A percentile compares a stretch with the other conserved stretches of the same genome.
These are phyloP conservation scores for Sula dactylatra DNA, from an alignment of 2,113 vertebrate genomes.

Conservation along the genomic window DNA sequence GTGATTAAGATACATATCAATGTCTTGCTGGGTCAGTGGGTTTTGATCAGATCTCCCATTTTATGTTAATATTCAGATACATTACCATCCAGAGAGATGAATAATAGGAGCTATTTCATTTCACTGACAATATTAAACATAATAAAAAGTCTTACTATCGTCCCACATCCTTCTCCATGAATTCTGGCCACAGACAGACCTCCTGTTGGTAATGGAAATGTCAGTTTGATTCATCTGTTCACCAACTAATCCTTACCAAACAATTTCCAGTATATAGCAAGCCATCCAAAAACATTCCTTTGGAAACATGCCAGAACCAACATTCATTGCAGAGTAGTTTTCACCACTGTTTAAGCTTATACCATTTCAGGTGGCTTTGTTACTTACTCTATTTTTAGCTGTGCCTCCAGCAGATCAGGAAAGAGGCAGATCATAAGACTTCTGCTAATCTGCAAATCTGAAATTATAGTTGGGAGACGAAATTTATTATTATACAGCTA, in stretches of 20 bases:
- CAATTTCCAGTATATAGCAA: background rate
- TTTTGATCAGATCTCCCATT: conserved; percentile 30
- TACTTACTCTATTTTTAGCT: conserved; percentile 43
- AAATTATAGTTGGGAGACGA: background rate
- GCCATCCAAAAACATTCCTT: background rate
- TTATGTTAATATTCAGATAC: conserved; percentile 27
- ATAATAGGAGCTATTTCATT: conserved; percentile 42
- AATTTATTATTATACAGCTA: conserved; percentile 8
- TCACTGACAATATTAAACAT: conserved; percentile 55
- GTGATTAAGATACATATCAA: background rate
- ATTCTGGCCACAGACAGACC: conserved; percentile 11
- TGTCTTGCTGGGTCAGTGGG: conserved; percentile 24
- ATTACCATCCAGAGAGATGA: conserved; percentile 3
- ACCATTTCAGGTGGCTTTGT: conserved; percentile 13
- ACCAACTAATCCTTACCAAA: background rate
- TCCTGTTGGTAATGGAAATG: conserved; percentile 67
- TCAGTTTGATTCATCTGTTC: conserved; percentile 70
- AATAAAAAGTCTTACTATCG: conserved; percentile 37
- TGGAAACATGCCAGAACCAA: background rate
- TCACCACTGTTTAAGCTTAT: conserved; percentile 4
- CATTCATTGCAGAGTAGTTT: conserved; percentile 10
- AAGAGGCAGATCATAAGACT: conserved; percentile 29
- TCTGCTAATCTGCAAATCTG: conserved; percentile 53
- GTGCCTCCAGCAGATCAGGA: background rate
- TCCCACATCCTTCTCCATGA: conserved; percentile 35